phyloP scores from a whole-genome alignment of 2,888 invertebrate species.

The Dicranocentrus wangi region DNA sequence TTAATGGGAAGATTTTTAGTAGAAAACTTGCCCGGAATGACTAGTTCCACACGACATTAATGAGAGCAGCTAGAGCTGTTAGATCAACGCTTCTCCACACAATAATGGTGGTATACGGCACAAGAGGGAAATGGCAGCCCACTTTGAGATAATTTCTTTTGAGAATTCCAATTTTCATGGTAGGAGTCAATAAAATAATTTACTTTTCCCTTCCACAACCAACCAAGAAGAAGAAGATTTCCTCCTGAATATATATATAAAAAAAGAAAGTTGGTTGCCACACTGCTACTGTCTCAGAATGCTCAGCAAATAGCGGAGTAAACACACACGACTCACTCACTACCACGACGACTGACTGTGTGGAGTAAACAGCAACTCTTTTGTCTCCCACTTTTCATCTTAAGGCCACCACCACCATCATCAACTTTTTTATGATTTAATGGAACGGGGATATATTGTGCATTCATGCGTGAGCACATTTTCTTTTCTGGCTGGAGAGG shows the following conservation, averaged over 20 bases:
- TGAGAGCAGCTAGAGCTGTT: slow-evolving; percentile 66
- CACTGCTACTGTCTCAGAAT: no score
- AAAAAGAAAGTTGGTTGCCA: no score
- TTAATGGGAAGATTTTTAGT: slow-evolving; percentile 48
- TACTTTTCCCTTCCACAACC: slow-evolving; percentile 49
- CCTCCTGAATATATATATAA: no score
- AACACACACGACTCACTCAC: no score
- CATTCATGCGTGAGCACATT: slow-evolving; percentile 8
- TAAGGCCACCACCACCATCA: slow-evolving; percentile 10
- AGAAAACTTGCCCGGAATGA: slow-evolving; percentile 33
- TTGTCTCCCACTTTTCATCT: slow-evolving; percentile 8
- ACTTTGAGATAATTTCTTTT: slow-evolving; percentile 71
- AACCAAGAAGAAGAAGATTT: slow-evolving; percentile 16
- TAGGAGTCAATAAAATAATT: slow-evolving; percentile 73
- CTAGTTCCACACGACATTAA: slow-evolving; percentile 45
- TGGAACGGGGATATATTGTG: slow-evolving; percentile 22
- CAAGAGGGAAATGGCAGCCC: slow-evolving; percentile 71
- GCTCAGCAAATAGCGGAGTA: neutral
- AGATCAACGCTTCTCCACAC: slow-evolving; percentile 37
- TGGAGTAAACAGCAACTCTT: no score
- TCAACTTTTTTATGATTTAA: slow-evolving; percentile 58
- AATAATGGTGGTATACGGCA: slow-evolving; percentile 65
- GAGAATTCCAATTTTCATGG: slow-evolving; percentile 69
- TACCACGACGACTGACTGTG: no score
- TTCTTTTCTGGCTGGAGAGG: neutral